Evolutionary conservation across 2,888 invertebrate genomes (phyloP).

Genomic region (Pollenia labialis): DNA sequence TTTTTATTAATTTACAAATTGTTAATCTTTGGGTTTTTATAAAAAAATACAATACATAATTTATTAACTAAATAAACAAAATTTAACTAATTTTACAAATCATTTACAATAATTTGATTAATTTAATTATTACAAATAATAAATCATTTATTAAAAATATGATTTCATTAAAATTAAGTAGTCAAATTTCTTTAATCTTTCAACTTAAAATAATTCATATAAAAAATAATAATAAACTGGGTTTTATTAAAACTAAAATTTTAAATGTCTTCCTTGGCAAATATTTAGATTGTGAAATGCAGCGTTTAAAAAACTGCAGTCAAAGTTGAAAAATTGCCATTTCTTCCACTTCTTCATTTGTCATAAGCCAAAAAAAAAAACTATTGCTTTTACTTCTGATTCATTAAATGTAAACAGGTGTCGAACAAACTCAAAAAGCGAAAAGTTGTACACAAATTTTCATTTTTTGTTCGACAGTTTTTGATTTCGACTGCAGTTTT

Average conservation of each 20-base stretch:
- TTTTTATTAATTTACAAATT: constrained; percentile 55
- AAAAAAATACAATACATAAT: constrained; percentile 35
- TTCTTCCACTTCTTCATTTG: no score
- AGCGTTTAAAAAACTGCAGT: no score
- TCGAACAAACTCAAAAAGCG: no score
- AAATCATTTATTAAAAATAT: constrained; percentile 34
- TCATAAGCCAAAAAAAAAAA: no score
- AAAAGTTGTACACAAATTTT: no score
- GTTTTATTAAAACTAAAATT: constrained; percentile 13
- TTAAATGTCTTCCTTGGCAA: background rate
- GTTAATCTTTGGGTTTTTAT: constrained; percentile 59
- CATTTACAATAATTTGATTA: constrained; percentile 68
- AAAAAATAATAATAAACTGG: constrained; percentile 31
- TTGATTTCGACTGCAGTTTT: no score
- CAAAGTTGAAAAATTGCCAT: no score
- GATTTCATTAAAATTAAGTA: constrained; percentile 35
- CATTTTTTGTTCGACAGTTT: no score
- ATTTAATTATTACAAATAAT: constrained; percentile 39
- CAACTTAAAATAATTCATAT: constrained; percentile 35
- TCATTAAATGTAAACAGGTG: no score
- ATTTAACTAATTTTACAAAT: constrained; percentile 57
- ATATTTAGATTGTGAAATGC: no score
- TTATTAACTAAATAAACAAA: constrained; percentile 52
- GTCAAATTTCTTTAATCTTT: constrained; percentile 38
- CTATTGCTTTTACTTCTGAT: no score